phyloP scores from a whole-genome alignment of 1,140 invertebrate genomes.

The Notospermus geniculatus region DNA sequence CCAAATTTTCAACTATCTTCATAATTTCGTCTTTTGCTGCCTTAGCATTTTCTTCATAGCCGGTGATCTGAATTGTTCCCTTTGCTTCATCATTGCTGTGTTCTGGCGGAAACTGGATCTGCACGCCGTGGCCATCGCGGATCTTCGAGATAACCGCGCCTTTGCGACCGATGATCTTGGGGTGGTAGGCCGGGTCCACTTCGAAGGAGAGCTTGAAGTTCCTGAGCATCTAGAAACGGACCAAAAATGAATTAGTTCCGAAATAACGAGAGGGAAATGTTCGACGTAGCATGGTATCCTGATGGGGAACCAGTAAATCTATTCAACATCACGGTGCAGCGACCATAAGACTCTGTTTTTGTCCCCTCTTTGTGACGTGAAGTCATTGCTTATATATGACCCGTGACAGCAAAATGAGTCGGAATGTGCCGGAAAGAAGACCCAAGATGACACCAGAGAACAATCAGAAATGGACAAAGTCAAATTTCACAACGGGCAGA shows the following conservation, averaged over 20 bases:
- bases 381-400: too few species aligned
- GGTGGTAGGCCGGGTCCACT: conserved; percentile 95
- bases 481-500: too few species aligned
- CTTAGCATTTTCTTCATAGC: conserved; percentile 84
- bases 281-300: too few species aligned
- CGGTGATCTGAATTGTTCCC: conserved; percentile 79
- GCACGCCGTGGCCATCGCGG: conserved; percentile 87
- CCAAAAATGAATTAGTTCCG: background rate
- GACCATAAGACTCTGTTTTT: too few species aligned
- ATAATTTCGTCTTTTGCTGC: conserved; percentile 86
- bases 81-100: conserved; percentile 61
- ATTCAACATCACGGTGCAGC: too few species aligned
- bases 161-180: conserved; percentile 92
- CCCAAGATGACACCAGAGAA: too few species aligned
- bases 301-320: too few species aligned
- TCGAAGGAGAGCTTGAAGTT: conserved; percentile 81
- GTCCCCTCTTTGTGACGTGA: too few species aligned
- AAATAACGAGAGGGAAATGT: too few species aligned
- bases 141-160: conserved; percentile 85
- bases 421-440: too few species aligned
- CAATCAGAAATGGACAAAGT: too few species aligned
- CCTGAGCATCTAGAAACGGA: conserved; percentile 56
- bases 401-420: too few species aligned
- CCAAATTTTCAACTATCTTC: conserved; percentile 84
- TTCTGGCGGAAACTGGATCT: conserved; percentile 82